Evolutionary conservation across 2,888 invertebrate species (phyloP).

Genomic region (Synergus japonicus): DNA sequence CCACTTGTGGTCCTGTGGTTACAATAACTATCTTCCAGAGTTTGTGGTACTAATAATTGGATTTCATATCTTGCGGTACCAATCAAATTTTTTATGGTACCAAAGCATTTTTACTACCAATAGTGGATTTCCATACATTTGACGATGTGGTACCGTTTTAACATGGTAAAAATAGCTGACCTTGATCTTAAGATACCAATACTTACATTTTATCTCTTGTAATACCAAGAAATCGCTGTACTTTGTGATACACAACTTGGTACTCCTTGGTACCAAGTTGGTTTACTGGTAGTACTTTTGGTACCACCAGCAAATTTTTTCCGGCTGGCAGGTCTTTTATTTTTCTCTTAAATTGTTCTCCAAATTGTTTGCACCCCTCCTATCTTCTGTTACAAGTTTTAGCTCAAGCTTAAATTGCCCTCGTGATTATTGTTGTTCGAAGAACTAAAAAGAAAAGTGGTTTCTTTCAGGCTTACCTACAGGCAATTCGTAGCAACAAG

Average conservation of each 20-base stretch:
- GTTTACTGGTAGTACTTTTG: neutral
- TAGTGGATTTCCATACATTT: neutral
- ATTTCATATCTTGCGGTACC: neutral
- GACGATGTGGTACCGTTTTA: neutral
- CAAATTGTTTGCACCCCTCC: neutral
- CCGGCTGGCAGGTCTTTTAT: neutral
- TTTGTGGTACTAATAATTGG: neutral
- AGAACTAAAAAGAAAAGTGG: constrained; percentile 40
- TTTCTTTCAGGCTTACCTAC: constrained; percentile 85
- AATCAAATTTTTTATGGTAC: neutral
- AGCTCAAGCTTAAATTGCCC: neutral
- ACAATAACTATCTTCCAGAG: neutral
- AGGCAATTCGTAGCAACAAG: constrained; percentile 83
- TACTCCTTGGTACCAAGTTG: neutral
- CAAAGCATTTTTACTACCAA: neutral
- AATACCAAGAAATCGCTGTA: neutral
- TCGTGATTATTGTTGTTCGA: constrained; percentile 5
- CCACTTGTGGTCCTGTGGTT: neutral
- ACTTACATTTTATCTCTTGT: neutral
- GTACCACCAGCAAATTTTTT: neutral
- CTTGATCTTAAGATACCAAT: neutral
- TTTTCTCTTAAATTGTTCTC: neutral
- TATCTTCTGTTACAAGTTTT: neutral
- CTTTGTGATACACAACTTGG: neutral
- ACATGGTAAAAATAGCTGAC: neutral